Percentiles rank a stretch among this genome's conserved stretches.
These are phyloP conservation scores for Tuta absoluta DNA, from an alignment of 2,888 invertebrate species.

Conservation along the genomic window DNA sequence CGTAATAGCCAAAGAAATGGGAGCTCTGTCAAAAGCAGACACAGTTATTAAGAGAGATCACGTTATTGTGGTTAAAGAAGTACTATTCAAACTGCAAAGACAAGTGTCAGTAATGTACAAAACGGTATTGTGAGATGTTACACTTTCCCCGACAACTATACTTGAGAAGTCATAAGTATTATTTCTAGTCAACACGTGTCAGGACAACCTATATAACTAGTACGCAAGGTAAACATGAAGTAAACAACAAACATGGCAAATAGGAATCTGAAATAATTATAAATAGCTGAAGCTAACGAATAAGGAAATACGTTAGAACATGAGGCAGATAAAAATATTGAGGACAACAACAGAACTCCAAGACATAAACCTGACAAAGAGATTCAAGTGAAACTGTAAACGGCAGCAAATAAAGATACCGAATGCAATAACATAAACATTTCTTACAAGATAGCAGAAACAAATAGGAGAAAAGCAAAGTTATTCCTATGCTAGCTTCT, in stretches of 20 bases:
- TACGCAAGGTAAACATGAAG: slow-evolving; percentile 6
- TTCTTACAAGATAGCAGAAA: neutral
- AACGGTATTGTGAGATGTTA: slow-evolving; percentile 31
- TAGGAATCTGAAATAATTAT: neutral
- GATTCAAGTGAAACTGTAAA: neutral
- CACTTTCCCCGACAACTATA: slow-evolving; percentile 25
- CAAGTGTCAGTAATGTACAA: slow-evolving; percentile 32
- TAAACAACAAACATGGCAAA: neutral
- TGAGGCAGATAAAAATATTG: neutral
- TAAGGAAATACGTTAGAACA: neutral
- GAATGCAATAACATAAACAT: slow-evolving; percentile 11
- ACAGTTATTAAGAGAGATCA: slow-evolving; percentile 23
- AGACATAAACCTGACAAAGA: neutral
- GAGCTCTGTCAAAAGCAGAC: slow-evolving; percentile 12
- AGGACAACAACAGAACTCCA: neutral
- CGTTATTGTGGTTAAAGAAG: slow-evolving; percentile 13
- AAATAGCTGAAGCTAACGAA: neutral
- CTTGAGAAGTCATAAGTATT: neutral
- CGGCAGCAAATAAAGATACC: neutral
- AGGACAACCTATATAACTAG: neutral
- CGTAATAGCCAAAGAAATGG: slow-evolving; percentile 7
- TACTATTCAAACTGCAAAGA: slow-evolving; percentile 30
- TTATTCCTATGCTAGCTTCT: neutral
- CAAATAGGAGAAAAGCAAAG: slow-evolving; percentile 15
- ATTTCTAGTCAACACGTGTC: neutral